phyloP scores from a whole-genome alignment of 2,888 invertebrate genomes.

The Baronia brevicornis region DNA sequence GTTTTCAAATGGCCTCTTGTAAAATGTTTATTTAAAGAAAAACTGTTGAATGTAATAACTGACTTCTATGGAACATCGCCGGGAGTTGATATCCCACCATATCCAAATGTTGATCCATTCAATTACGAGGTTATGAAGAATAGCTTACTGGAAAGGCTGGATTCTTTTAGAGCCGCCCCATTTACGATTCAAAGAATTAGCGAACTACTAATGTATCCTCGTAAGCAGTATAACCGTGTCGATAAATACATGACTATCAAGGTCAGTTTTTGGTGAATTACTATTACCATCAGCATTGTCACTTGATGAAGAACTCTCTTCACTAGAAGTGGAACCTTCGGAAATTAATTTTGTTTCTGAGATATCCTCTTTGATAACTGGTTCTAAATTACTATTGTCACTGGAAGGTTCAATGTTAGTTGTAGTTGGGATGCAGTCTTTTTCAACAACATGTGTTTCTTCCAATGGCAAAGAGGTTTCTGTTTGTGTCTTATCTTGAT shows the following conservation, averaged over 20 bases:
- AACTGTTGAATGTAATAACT: conserved; percentile 89
- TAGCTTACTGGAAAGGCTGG: conserved; percentile 86
- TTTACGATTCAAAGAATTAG: conserved; percentile 97
- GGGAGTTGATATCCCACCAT: conserved; percentile 85
- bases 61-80: conserved; percentile 90
- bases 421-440: too few species aligned
- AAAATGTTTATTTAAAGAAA: conserved; percentile 91
- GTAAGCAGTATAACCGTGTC: conserved; percentile 94
- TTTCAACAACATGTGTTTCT: too few species aligned
- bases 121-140: conserved; percentile 93
- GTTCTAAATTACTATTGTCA: conserved; percentile 58
- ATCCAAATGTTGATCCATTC: conserved; percentile 93
- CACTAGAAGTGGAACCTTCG: conserved; percentile 59
- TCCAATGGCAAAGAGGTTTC: too few species aligned
- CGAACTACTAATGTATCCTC: conserved; percentile 92
- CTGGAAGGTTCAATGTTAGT: too few species aligned
- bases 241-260: conserved; percentile 93
- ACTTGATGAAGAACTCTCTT: conserved; percentile 65
- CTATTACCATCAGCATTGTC: conserved; percentile 65
- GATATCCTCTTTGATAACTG: conserved; percentile 50
- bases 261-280: too few species aligned
- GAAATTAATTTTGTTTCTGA: conserved; percentile 46
- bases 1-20: conserved; percentile 94
- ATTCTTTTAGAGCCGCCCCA: conserved; percentile 91
- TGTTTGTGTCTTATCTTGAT: too few species aligned